Evolutionary conservation across 2,797 vertebrate species (phyloP).

Genomic region (Petrocephalus schoutedeni): DNA sequence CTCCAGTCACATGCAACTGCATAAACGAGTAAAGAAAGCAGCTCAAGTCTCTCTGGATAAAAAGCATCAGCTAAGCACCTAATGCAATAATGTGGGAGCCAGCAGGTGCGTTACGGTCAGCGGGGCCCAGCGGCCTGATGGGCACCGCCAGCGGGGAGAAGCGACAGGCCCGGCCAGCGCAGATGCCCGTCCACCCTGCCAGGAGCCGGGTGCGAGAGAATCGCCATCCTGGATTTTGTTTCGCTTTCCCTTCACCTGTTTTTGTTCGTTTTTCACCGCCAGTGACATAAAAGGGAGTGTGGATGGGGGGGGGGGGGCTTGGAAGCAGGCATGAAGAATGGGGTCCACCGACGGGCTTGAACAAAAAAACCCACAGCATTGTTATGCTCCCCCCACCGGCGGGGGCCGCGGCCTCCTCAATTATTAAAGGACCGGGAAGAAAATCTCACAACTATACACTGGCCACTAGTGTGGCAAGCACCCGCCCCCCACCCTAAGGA

Average conservation of each 20-base stretch:
- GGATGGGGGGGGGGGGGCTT: not conserved
- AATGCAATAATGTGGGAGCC: not conserved
- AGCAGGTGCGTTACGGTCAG: not conserved
- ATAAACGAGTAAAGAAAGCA: not conserved
- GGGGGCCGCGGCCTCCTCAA: not conserved
- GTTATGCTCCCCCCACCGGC: not conserved
- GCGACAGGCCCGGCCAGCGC: not conserved
- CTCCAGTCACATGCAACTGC: not conserved
- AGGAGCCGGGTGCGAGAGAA: not conserved
- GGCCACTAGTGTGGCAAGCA: not conserved
- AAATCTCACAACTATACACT: slow-evolving; percentile 9
- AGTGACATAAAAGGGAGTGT: not conserved
- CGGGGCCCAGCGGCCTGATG: not conserved
- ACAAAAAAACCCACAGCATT: not conserved
- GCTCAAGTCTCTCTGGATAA: not conserved
- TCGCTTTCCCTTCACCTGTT: not conserved
- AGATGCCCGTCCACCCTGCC: not conserved
- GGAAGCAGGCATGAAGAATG: not conserved
- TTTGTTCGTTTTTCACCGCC: not conserved
- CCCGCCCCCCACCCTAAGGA: not conserved
- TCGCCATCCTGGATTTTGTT: not conserved
- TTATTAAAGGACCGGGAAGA: slow-evolving; percentile 19
- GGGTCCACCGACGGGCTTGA: not conserved
- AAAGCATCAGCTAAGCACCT: not conserved
- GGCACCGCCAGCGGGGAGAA: not conserved